Evolutionary conservation across 2,888 invertebrate genomes (phyloP), one percentile per base, ranked within the genome.

Genomic region (Rhagium mordax): DNA sequence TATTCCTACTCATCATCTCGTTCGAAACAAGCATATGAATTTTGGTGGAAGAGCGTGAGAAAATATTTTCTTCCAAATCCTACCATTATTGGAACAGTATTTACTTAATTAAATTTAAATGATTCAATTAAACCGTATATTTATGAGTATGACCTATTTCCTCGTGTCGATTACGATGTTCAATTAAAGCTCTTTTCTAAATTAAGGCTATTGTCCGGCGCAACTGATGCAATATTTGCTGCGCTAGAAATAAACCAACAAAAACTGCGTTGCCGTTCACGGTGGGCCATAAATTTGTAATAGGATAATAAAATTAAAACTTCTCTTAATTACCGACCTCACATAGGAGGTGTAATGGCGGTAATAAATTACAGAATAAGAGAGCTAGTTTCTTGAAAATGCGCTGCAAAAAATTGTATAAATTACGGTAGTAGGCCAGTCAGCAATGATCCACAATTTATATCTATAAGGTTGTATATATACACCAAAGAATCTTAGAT

Each of bases 261-360:
- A 24, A 55, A 24, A 24, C n/a, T 7, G 5, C 41, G n/a, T n/a
- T 27, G 16, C n/a, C 27, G 55, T 57, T 27, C 15, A 27, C 6
- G 15, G 24, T 15, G 55, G 15, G 27, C 55, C 55, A 57, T 57
- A 57, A 57, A 57, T 27, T 57, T 27, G 27, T 57, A 57, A 57
- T 57, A n/a, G 55, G 24, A 27, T 57, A 27, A 57, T 57, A 57
- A 57, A 57, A 57, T 27, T 57, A 57, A 27, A 57, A 24, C 24
- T 27, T 16, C 55, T 57, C 55, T 24, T 57, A 57, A 27, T 57
- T 16, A 57, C 27, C 55, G 8, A 15, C 55, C 24, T 27, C n/a
- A 57, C 27, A 57, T 27, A 27, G 55, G 27, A 27, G 55, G 27
- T n/a, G 24, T 57, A 57, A 57, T 57, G 55, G 55, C 24, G 33